A percentile compares a stretch with the other conserved stretches of the same genome.
Conservation (phyloP, 2,113 vertebrate species). For the Balaeniceps rex region DNA sequence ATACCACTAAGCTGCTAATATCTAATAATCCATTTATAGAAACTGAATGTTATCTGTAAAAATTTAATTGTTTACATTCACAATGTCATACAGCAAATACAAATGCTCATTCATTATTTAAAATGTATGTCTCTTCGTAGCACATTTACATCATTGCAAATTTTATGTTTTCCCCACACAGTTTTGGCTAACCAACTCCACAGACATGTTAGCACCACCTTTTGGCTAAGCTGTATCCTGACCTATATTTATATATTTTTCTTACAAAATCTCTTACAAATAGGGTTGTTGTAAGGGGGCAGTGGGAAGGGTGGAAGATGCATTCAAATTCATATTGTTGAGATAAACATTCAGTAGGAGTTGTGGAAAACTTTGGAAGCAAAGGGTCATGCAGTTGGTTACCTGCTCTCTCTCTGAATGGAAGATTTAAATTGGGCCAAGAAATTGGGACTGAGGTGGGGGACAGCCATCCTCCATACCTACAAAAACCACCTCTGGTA, state of each 20-base stretch:
- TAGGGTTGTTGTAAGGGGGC: not conserved
- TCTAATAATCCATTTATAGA: constrained; percentile 54
- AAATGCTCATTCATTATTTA: constrained; percentile 23
- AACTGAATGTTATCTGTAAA: constrained; percentile 26
- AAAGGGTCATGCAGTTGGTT: not conserved
- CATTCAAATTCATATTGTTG: not conserved
- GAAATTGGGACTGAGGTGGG: not conserved
- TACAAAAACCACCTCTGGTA: not conserved
- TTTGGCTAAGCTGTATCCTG: constrained; percentile 41
- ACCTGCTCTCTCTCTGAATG: not conserved
- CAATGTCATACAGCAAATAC: constrained; percentile 9
- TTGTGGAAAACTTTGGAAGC: not conserved
- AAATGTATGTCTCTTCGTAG: not conserved
- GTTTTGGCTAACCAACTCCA: not conserved
- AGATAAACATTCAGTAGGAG: not conserved
- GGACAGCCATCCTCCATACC: not conserved
- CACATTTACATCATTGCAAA: not conserved
- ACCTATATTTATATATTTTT: not conserved
- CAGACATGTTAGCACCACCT: constrained; percentile 61
- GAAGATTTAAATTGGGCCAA: not conserved
- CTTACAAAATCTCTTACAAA: not conserved
- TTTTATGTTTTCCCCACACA: not conserved
- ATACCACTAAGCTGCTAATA: constrained; percentile 6
- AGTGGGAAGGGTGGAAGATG: not conserved
- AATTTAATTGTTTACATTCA: constrained; percentile 61